These are phyloP conservation scores for Turritopsis rubra DNA, from an alignment of 30 jellyfish, hydroid and myxozoan species.

Conservation along the genomic window DNA sequence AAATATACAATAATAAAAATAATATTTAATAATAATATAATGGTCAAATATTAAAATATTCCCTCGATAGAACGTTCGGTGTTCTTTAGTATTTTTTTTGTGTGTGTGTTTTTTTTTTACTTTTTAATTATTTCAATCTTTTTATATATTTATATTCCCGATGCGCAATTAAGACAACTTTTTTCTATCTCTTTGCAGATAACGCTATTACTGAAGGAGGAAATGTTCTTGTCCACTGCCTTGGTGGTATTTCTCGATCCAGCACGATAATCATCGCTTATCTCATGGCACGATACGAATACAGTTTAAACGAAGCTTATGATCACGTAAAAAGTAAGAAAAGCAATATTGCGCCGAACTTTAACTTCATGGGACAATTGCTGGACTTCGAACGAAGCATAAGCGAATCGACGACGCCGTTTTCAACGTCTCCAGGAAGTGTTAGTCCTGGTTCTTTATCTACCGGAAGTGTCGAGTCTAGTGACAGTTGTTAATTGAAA, in stretches of 20 bases:
- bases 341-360: constrained; percentile 90
- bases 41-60: no score
- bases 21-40: no score
- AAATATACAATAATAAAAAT: neutral
- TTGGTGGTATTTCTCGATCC: constrained; percentile 95
- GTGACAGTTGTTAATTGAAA: neutral
- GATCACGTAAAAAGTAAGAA: constrained; percentile 83
- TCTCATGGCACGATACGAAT: constrained; percentile 72
- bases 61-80: no score
- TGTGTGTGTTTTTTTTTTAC: neutral
- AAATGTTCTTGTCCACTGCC: constrained; percentile 78
- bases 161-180: no score
- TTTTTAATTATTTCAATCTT: neutral
- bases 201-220: constrained; percentile 45
- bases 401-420: constrained; percentile 44
- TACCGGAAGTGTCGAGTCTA: constrained; percentile 27
- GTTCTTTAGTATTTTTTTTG: no score
- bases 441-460: constrained; percentile 42
- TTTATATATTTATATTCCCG: no score
- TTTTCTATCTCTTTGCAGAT: constrained; percentile 32
- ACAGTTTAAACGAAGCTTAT: constrained; percentile 84
- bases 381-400: constrained; percentile 82
- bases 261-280: constrained; percentile 94
- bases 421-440: constrained; percentile 32
- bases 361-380: constrained; percentile 96